Percentiles rank a stretch among this genome's conserved stretches.
Conservation (phyloP, 1,140 invertebrate genomes). For the Druon quercuslanigerum region DNA sequence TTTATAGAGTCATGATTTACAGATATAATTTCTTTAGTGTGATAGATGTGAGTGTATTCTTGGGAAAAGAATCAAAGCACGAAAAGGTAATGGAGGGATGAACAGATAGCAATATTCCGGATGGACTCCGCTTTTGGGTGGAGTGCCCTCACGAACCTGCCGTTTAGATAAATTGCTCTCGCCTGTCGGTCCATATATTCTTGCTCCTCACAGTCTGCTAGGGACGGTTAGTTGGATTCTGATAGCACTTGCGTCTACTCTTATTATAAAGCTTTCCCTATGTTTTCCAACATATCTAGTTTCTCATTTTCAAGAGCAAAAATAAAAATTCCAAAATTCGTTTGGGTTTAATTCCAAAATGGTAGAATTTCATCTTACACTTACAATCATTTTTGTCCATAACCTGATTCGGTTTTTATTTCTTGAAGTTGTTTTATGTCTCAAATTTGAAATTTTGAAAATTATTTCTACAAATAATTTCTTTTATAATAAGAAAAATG, state of each 20-base stretch:
- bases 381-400: no score
- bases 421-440: no score
- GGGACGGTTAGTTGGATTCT: conserved; percentile 27
- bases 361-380: no score
- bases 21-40: background rate
- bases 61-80: conserved; percentile 60
- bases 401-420: no score
- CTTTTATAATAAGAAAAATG: no score
- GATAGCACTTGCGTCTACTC: conserved; percentile 14
- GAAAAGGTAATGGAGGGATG: conserved; percentile 51
- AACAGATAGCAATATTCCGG: conserved; percentile 61
- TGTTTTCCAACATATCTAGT: background rate
- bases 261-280: conserved; percentile 2
- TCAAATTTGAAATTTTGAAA: no score
- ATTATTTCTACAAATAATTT: no score
- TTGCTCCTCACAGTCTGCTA: background rate
- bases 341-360: no score
- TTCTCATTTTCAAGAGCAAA: background rate
- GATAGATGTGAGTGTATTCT: background rate
- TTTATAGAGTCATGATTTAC: background rate
- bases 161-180: conserved; percentile 66
- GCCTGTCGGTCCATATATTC: conserved; percentile 35
- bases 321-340: background rate
- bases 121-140: conserved; percentile 57
- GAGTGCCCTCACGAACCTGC: conserved; percentile 54